Conservation (phyloP, 1,140 invertebrate species). For the Pseudomyrmex cubaensis region DNA sequence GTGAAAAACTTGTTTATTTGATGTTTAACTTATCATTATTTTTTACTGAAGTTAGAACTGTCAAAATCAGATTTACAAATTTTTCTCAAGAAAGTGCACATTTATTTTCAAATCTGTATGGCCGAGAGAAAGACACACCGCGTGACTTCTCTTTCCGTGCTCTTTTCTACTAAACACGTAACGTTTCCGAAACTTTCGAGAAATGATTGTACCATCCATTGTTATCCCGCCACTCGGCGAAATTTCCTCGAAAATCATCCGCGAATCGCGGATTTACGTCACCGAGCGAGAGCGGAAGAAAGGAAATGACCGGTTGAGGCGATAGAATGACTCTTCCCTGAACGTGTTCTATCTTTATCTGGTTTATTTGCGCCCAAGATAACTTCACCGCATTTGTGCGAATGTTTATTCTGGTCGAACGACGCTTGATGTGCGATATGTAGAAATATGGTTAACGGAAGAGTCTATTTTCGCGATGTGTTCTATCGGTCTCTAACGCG, state of each 20-base stretch:
- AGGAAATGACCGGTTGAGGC: constrained; percentile 44
- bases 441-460: constrained; percentile 21
- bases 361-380: constrained; percentile 35
- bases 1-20: too few relatives aligned
- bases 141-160: background rate
- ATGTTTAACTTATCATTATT: too few relatives aligned
- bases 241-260: constrained; percentile 67
- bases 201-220: constrained; percentile 62
- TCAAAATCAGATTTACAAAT: too few relatives aligned
- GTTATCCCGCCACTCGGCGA: constrained; percentile 58
- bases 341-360: constrained; percentile 54
- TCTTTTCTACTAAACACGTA: constrained; percentile 14
- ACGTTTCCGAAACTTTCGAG: constrained; percentile 46
- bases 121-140: background rate
- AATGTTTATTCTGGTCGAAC: constrained; percentile 47
- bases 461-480: constrained; percentile 32
- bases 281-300: constrained; percentile 10
- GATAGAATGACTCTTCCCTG: constrained; percentile 47
- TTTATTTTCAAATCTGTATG: background rate
- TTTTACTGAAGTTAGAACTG: too few relatives aligned
- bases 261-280: constrained; percentile 63
- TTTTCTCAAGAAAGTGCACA: too few relatives aligned
- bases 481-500: background rate
- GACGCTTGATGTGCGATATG: constrained; percentile 28
- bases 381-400: constrained; percentile 19